phyloP scores from a whole-genome alignment of 2,888 invertebrate species.

The Drepana falcataria region DNA sequence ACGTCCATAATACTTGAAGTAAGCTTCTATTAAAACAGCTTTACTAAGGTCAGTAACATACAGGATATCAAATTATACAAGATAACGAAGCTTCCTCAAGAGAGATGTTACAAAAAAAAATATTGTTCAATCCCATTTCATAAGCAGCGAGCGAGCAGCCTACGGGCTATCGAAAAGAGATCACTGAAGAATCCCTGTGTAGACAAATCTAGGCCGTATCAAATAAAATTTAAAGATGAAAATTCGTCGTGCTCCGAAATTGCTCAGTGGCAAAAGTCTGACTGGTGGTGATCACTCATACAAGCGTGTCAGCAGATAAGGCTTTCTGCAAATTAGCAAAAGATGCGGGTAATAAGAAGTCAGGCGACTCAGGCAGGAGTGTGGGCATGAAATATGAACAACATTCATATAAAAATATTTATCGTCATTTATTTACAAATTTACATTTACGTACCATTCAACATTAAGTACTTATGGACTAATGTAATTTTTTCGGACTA shows the following conservation, averaged over 20 bases:
- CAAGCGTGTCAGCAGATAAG: too few species aligned
- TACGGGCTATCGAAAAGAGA: not conserved
- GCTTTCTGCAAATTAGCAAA: conserved; percentile 2
- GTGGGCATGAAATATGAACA: conserved; percentile 9
- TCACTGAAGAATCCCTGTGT: not conserved
- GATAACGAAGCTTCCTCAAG: not conserved
- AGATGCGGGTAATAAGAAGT: conserved; percentile 5
- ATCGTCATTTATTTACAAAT: conserved; percentile 25
- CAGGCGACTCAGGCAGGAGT: not conserved
- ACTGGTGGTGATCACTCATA: not conserved
- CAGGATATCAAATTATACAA: not conserved
- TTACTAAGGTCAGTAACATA: too few species aligned
- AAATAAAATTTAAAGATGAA: not conserved
- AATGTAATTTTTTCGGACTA: not conserved
- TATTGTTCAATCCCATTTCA: not conserved
- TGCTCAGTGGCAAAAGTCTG: not conserved
- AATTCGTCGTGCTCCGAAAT: not conserved
- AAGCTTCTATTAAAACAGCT: too few species aligned
- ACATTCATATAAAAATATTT: conserved; percentile 22
- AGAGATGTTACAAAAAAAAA: not conserved
- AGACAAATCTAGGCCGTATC: not conserved
- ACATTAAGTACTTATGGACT: not conserved
- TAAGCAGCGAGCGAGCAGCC: not conserved
- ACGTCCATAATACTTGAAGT: too few species aligned
- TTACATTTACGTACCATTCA: not conserved